Evolutionary conservation across 2,888 invertebrate genomes (phyloP).

Genomic region (Drosophila kokeensis): DNA sequence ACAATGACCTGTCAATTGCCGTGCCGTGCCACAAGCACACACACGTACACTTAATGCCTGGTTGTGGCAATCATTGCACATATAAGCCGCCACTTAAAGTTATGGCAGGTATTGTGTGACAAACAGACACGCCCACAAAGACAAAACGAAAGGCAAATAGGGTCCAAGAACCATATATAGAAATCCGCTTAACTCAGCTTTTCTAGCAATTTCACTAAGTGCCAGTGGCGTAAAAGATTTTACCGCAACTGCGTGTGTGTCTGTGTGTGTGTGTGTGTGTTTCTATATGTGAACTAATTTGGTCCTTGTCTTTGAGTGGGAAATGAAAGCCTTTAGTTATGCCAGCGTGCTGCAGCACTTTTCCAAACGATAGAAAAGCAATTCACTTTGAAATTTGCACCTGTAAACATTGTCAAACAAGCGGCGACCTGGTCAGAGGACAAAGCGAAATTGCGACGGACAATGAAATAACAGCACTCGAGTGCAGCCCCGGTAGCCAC

Average conservation of each 20-base stretch:
- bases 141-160: neutral
- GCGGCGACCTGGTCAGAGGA: constrained; percentile 26
- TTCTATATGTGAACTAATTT: constrained; percentile 64
- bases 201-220: constrained; percentile 67
- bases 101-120: constrained; percentile 54
- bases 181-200: constrained; percentile 68
- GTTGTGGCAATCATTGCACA: constrained; percentile 57
- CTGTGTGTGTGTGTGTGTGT: constrained; percentile 8
- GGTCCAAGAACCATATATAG: constrained; percentile 43
- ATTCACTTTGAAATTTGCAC: constrained; percentile 82
- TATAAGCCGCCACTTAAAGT: constrained; percentile 58
- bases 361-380: constrained; percentile 81
- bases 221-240: constrained; percentile 57
- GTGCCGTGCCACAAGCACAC: constrained; percentile 8
- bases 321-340: constrained; percentile 57
- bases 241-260: constrained; percentile 31
- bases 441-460: constrained; percentile 37
- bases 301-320: constrained; percentile 35
- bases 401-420: constrained; percentile 79
- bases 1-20: constrained; percentile 73
- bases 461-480: constrained; percentile 73
- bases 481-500: constrained; percentile 59
- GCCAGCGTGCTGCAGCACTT: constrained; percentile 76
- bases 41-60: constrained; percentile 30
- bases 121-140: constrained; percentile 54